Evolutionary conservation across 2,797 vertebrate genomes (phyloP).

Genomic region (Cyclopterus lumpus): DNA sequence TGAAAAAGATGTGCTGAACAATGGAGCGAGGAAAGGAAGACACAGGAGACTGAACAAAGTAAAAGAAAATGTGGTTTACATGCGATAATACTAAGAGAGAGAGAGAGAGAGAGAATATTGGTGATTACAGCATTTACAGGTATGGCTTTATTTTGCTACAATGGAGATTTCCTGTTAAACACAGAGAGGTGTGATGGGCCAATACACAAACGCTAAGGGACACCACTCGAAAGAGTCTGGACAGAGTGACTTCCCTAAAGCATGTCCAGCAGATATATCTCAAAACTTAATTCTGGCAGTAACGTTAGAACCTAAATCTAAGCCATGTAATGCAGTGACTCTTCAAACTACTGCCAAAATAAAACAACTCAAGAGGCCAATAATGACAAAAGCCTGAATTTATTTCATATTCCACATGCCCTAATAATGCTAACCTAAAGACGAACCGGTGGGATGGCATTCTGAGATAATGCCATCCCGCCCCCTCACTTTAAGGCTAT

Average conservation of each 20-base stretch:
- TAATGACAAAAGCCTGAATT: conserved; percentile 49
- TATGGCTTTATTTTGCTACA: neutral
- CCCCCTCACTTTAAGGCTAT: too few relatives aligned
- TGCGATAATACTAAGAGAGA: neutral
- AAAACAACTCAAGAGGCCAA: conserved; percentile 41
- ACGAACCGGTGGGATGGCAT: too few relatives aligned
- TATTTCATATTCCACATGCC: conserved; percentile 38
- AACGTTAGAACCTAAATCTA: conserved; percentile 4
- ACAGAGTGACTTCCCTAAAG: conserved; percentile 14
- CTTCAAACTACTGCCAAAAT: conserved; percentile 25
- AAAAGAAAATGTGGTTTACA: neutral
- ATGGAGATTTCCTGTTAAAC: neutral
- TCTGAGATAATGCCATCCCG: too few relatives aligned
- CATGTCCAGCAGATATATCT: conserved; percentile 15
- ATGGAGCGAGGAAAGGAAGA: conserved; percentile 8
- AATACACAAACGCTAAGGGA: neutral
- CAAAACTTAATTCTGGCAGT: conserved; percentile 11
- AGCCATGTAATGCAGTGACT: conserved; percentile 34
- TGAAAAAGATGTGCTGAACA: conserved; percentile 29
- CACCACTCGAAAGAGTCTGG: neutral
- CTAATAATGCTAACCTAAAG: neutral
- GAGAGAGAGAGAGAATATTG: neutral
- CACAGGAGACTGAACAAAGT: conserved; percentile 1
- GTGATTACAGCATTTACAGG: neutral
- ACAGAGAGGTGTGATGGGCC: neutral